Evolutionary conservation across 1,140 invertebrate genomes (phyloP), one percentile per base, ranked within the genome.

Genomic region (Panagrolaimus sp.): DNA sequence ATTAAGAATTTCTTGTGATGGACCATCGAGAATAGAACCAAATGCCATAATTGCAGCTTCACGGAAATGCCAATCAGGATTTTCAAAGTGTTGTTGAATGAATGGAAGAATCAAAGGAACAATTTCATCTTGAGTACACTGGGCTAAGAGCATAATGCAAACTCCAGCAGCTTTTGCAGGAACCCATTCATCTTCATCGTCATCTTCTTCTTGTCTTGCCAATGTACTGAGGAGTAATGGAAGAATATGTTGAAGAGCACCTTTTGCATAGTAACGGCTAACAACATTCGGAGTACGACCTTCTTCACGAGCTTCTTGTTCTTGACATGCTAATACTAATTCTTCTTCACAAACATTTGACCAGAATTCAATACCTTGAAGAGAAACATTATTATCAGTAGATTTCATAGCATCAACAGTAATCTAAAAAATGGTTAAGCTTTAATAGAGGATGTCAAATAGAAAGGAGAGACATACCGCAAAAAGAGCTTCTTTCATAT

Each of bases 301-400:
- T 84, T 89, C 88, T 84, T 98, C 94, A 74, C 48, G 72, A 79
- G 86, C 86, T 76, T 98, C 96, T 47, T 90, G 89, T 72, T 91
- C 91, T 85, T 98, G 94, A 83, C 96, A 92, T 5, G 91, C 89
- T 72, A 99, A 86, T 85, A 97, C 94, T 31, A 97, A 92, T 87
- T 99, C 96, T 86, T 98, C 96, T 85, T 99, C 96, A 81, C 95
- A 96, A 0, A 98, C 95, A 82, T 96, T 98, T 0, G 95, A 98
- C 96, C 96, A 99, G 86, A 99, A 99, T 84, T 99, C 96, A 84
- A 99, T 98, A 73, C 96, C 96, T 86, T 99, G 96, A 47, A 99
- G 86, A 31, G 93, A 90, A 53, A 99, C 90, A 75, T 97, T 93
- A 86, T 98, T 93, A 68, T 90, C 89, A 51, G 27, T 25, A 5